These are phyloP conservation scores for Cranoglanis bouderius DNA, from an alignment of 2,113 vertebrate species.

Conservation along the genomic window DNA sequence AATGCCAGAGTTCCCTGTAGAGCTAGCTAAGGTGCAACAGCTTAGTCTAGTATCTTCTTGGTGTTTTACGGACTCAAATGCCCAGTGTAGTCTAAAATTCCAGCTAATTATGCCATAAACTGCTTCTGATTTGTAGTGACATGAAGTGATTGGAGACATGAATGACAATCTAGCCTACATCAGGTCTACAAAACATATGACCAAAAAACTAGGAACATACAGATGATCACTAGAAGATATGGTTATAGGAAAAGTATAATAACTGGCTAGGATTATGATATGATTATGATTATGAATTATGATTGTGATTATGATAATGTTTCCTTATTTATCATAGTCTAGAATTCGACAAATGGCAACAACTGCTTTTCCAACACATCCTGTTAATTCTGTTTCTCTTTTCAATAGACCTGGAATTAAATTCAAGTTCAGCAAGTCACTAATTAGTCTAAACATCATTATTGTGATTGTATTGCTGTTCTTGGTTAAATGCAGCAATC, in stretches of 20 bases:
- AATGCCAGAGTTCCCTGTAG: background rate
- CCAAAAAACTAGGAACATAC: background rate
- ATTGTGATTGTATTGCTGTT: constrained; percentile 24
- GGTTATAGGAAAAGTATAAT: background rate
- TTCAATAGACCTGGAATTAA: constrained; percentile 24
- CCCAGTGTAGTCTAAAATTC: background rate
- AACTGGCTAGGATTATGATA: background rate
- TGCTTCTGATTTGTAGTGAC: background rate
- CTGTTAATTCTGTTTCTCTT: background rate
- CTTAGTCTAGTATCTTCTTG: background rate
- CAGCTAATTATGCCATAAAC: background rate
- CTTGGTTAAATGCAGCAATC: constrained; percentile 26
- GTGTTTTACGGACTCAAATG: background rate
- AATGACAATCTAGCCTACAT: background rate
- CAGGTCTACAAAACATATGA: background rate
- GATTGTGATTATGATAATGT: background rate
- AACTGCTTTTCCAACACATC: constrained; percentile 5
- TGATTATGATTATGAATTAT: background rate
- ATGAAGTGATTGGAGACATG: background rate
- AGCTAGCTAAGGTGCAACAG: background rate
- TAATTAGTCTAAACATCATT: constrained; percentile 24
- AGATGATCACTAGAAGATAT: background rate
- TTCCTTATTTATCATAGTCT: constrained; percentile 3
- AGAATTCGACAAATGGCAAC: background rate
- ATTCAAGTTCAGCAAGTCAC: background rate